phyloP scores from a whole-genome alignment of 2,888 invertebrate species.

The Drosophila lacicola region DNA sequence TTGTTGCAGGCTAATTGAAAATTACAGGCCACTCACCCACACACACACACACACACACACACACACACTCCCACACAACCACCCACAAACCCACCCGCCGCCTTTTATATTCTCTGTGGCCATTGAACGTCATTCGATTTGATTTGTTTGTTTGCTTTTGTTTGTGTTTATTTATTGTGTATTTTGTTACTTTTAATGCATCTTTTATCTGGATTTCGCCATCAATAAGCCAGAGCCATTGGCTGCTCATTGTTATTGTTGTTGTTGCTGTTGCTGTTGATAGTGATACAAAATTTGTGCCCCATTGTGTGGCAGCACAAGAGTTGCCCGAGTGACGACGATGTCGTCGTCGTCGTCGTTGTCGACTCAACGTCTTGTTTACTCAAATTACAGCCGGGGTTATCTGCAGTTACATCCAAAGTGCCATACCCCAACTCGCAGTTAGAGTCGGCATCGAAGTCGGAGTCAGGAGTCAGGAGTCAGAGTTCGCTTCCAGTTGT shows the following conservation, averaged over 20 bases:
- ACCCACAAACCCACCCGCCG: slow-evolving; percentile 21
- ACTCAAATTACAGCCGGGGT: slow-evolving; percentile 72
- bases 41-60: slow-evolving; percentile 4
- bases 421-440: slow-evolving; percentile 43
- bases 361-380: slow-evolving; percentile 62
- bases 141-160: slow-evolving; percentile 74
- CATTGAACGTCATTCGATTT: slow-evolving; percentile 66
- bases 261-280: slow-evolving; percentile 33
- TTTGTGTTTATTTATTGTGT: slow-evolving; percentile 76
- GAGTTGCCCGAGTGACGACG: slow-evolving; percentile 60
- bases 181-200: slow-evolving; percentile 80
- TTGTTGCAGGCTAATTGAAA: slow-evolving; percentile 71
- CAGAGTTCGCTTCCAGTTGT: slow-evolving; percentile 34
- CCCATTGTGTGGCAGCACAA: slow-evolving; percentile 51
- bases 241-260: slow-evolving; percentile 44
- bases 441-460: slow-evolving; percentile 14
- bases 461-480: background rate
- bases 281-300: slow-evolving; percentile 75
- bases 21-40: slow-evolving; percentile 56
- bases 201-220: slow-evolving; percentile 78
- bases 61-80: slow-evolving; percentile 8
- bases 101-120: slow-evolving; percentile 1
- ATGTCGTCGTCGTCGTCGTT: slow-evolving; percentile 6
- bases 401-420: slow-evolving; percentile 58
- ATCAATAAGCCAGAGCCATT: slow-evolving; percentile 66